Conservation (phyloP, 2,113 vertebrate genomes). For the Sula dactylatra region DNA sequence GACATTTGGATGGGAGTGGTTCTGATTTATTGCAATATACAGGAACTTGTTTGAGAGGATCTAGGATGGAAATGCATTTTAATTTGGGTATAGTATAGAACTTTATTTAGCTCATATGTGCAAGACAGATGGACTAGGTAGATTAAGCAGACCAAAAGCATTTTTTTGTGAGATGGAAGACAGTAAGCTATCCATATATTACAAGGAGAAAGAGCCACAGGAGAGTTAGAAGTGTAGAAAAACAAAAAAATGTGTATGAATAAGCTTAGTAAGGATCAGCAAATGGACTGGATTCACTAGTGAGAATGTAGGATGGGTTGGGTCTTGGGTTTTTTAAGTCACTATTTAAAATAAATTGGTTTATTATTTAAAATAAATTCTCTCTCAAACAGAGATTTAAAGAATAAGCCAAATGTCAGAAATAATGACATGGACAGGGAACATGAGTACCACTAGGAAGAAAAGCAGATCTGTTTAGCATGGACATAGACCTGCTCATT, state of each 20-base stretch:
- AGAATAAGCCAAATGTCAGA: not conserved
- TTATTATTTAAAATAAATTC: not conserved
- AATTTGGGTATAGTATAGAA: not conserved
- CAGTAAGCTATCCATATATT: not conserved
- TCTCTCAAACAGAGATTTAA: not conserved
- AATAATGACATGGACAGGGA: not conserved
- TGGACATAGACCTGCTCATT: not conserved
- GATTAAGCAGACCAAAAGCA: not conserved
- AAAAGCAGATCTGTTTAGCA: not conserved
- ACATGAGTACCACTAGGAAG: not conserved
- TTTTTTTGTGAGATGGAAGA: not conserved
- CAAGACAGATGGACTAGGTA: not conserved
- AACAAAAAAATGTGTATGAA: not conserved
- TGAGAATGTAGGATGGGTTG: not conserved
- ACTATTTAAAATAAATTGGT: not conserved
- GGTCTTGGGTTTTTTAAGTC: not conserved
- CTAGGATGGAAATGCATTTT: not conserved
- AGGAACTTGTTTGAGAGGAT: not conserved
- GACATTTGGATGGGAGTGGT: not conserved
- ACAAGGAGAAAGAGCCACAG: not conserved
- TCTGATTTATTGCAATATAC: not conserved
- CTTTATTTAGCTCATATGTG: not conserved
- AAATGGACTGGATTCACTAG: not conserved
- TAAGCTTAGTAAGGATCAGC: not conserved
- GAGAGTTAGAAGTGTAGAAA: not conserved